These are phyloP conservation scores for Desoria tigrina DNA, from an alignment of 2,888 invertebrate genomes.

Conservation along the genomic window DNA sequence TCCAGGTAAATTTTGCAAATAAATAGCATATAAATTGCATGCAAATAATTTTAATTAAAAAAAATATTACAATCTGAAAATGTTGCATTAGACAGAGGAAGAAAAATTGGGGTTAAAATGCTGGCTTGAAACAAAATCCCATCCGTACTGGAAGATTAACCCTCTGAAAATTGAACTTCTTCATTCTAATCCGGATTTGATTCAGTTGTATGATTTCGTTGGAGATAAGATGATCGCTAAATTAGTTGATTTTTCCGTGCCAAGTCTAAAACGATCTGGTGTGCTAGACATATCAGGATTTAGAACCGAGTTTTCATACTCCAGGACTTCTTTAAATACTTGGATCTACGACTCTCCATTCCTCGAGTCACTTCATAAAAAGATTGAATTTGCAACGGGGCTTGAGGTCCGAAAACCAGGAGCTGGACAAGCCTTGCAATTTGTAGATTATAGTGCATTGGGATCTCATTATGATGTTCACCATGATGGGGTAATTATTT, in stretches of 20 bases:
- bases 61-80: too few relatives aligned
- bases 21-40: too few relatives aligned
- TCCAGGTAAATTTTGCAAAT: too few relatives aligned
- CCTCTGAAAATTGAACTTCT: slow-evolving; percentile 35
- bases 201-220: slow-evolving; percentile 35
- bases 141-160: slow-evolving; percentile 28
- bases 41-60: too few relatives aligned
- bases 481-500: too few relatives aligned
- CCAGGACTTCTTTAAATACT: slow-evolving; percentile 9
- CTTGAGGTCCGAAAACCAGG: slow-evolving; percentile 1
- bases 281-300: too few relatives aligned
- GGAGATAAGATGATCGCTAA: slow-evolving; percentile 15
- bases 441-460: slow-evolving; percentile 1
- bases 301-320: too few relatives aligned
- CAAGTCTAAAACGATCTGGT: slow-evolving; percentile 23
- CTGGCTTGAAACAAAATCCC: slow-evolving; percentile 31
- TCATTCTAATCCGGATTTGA: slow-evolving; percentile 17
- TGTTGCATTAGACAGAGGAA: slow-evolving; percentile 3
- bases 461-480: too few relatives aligned
- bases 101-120: slow-evolving; percentile 28
- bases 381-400: slow-evolving; percentile 10
- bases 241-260: slow-evolving; percentile 13
- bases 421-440: slow-evolving; percentile 3
- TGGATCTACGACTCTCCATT: neutral
- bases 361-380: neutral